phyloP scores from a whole-genome alignment of 2,888 invertebrate genomes.

The Brachypalpus laphriformis region DNA sequence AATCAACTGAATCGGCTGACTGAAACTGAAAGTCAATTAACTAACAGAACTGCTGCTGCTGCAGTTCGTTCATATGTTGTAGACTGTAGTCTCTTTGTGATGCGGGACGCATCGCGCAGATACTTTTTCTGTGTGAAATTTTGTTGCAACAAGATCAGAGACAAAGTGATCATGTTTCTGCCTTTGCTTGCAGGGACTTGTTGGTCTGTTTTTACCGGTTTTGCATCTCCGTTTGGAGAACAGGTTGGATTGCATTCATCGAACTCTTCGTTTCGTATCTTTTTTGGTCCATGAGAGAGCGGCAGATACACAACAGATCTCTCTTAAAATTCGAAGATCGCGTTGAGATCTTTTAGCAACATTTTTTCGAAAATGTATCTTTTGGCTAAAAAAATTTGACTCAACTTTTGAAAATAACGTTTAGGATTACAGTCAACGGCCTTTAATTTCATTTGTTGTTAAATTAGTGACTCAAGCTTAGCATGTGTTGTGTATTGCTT shows the following conservation, averaged over 20 bases:
- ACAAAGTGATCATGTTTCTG: constrained; percentile 60
- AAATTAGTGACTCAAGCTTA: constrained; percentile 5
- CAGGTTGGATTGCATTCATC: constrained; percentile 67
- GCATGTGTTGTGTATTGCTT: background rate
- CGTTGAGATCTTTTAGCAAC: constrained; percentile 1
- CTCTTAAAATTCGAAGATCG: constrained; percentile 43
- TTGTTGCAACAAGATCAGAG: constrained; percentile 59
- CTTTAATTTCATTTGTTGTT: background rate
- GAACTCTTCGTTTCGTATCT: constrained; percentile 37
- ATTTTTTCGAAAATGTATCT: constrained; percentile 16
- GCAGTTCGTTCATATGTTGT: constrained; percentile 1
- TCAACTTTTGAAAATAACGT: background rate
- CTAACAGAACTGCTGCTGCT: constrained; percentile 61
- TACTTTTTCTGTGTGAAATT: constrained; percentile 29
- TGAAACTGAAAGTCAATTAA: constrained; percentile 74
- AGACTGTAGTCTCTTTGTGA: background rate
- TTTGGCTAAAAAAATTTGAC: background rate
- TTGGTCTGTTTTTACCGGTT: constrained; percentile 54
- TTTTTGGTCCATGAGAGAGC: constrained; percentile 26
- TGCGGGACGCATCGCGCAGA: background rate
- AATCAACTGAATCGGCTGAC: constrained; percentile 71
- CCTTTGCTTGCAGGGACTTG: background rate
- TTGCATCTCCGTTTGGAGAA: constrained; percentile 35
- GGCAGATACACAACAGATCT: background rate
- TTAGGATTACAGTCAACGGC: constrained; percentile 10